phyloP scores from a whole-genome alignment of 2,797 vertebrate genomes.

The Mionectes olivaceus region DNA sequence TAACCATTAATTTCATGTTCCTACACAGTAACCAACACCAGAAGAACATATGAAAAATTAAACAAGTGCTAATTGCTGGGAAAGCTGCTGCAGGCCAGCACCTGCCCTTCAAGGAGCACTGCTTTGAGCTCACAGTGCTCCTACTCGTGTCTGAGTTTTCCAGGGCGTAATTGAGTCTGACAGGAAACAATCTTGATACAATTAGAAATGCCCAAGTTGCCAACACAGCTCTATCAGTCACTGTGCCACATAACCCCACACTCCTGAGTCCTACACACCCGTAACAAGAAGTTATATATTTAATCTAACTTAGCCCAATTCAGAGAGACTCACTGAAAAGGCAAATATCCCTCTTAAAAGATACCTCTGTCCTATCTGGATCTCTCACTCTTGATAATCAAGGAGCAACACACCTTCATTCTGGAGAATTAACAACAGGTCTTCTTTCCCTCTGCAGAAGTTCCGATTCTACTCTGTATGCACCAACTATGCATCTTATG shows the following conservation, averaged over 20 bases:
- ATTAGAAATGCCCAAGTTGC: neutral
- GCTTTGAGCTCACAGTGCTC: neutral
- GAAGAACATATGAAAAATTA: neutral
- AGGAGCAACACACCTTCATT: neutral
- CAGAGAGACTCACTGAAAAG: neutral
- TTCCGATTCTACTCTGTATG: neutral
- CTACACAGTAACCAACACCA: neutral
- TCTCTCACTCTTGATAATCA: neutral
- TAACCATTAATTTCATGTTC: neutral
- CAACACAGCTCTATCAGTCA: neutral
- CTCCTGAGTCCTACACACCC: accelerated
- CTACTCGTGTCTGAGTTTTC: neutral
- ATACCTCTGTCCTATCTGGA: neutral
- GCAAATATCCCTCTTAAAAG: neutral
- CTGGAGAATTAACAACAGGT: neutral
- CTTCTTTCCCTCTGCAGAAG: neutral
- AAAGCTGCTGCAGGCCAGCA: neutral
- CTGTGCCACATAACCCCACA: neutral
- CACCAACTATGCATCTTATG: neutral
- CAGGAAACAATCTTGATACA: neutral
- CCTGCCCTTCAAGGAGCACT: accelerated
- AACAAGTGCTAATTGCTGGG: neutral
- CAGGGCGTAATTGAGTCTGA: neutral
- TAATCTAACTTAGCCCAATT: neutral
- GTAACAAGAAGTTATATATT: neutral